Evolutionary conservation across 2,797 vertebrate genomes (phyloP), one percentile per base, ranked within the genome.

Genomic region (Enteromius paludinosus): DNA sequence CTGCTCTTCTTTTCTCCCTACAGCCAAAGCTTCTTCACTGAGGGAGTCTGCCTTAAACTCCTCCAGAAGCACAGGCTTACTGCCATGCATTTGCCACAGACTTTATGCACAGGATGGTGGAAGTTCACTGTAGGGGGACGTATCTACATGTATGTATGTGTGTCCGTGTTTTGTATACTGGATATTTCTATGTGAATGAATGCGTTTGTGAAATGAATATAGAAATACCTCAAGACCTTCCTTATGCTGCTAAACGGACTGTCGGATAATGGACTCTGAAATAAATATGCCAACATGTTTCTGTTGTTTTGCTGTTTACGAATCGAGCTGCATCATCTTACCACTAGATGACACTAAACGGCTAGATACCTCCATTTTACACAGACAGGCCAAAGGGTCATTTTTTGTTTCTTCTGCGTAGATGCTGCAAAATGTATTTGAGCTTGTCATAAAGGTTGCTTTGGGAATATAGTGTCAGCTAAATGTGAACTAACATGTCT

Each of bases 1-100:
- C 83, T 59, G 70, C 79, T 78, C 87, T 87, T 59, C 64, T 28
- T 83, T 85, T 93, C 85, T 92, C 85, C 91, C 86, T 62, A 68
- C 95, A 96, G 95, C 93, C 94, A 93, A 95, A 95, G 94, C 93
- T 94, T 88, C 94, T 94, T 93, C 95, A 95, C 93, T 90, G 65
- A 92, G 90, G 93, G 92, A 91, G 88, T 91, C 92, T 91, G 92
- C 89, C 87, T 90, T 90, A 87, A 83, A 87, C 88, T 83, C 78
- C 88, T 86, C 82, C 81, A 85, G 84, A 83, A 88, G 85, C 83
- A 87, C 74, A 87, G 33, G 85, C 69, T 82, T 70, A 79, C 79
- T 83, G 80, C 78, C 81, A 82, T 20, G 73, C 49, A 52, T 76
- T 83, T 87, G 69, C 68, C 86, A 80, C 87, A 86, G 82, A 87